These are phyloP conservation scores for Polypterus senegalus DNA, from an alignment of 2,113 vertebrate genomes.

Conservation along the genomic window DNA sequence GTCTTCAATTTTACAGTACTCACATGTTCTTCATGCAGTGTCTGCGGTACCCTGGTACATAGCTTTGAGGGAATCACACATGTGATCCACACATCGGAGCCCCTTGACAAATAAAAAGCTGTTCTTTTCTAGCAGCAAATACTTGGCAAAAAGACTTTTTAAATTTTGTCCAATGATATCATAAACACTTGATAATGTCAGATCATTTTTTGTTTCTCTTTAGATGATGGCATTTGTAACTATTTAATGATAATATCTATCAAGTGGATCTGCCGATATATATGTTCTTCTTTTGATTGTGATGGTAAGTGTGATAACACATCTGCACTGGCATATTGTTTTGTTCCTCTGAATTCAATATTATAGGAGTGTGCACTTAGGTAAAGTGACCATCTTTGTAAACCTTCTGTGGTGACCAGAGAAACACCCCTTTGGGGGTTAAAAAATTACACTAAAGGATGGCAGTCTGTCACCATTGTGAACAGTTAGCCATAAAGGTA, in stretches of 20 bases:
- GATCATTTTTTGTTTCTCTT: conserved; percentile 8
- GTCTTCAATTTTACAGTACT: conserved; percentile 16
- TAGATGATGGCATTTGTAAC: conserved; percentile 3
- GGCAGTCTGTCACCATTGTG: conserved; percentile 13
- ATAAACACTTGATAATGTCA: conserved; percentile 9
- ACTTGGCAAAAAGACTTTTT: not conserved
- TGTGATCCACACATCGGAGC: not conserved
- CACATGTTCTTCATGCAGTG: conserved; percentile 7
- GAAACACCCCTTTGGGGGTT: conserved; percentile 4
- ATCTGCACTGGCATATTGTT: conserved; percentile 11
- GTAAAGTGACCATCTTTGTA: conserved; percentile 4
- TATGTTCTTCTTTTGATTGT: not conserved
- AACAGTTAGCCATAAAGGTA: conserved; percentile 10
- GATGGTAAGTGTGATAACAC: conserved; percentile 4
- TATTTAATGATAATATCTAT: conserved; percentile 10
- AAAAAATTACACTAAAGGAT: conserved; percentile 11
- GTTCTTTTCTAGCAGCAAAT: not conserved
- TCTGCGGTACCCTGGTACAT: conserved; percentile 4
- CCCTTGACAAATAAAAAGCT: conserved; percentile 1
- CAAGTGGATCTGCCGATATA: not conserved
- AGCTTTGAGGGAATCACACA: conserved; percentile 13
- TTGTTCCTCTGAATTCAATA: conserved; percentile 13
- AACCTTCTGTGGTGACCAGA: not conserved
- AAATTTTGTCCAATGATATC: conserved; percentile 4
- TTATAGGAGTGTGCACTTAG: not conserved